These are phyloP conservation scores for Pangasius macronema DNA, from an alignment of 2,797 vertebrate species.

Conservation along the genomic window DNA sequence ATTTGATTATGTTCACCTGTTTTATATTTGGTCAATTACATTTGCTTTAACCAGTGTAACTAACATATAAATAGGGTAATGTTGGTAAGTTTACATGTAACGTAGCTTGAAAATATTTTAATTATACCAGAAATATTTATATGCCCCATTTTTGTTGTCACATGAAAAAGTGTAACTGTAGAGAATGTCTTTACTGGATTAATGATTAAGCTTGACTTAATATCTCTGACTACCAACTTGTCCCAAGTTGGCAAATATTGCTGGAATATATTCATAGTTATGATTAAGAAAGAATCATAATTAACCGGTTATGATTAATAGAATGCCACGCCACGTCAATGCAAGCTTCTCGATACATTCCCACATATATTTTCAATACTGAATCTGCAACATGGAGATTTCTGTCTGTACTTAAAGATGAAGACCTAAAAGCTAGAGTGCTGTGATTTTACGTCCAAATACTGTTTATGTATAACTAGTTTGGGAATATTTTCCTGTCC, in stretches of 20 bases:
- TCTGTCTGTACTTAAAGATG: constrained; percentile 83
- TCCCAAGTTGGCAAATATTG: constrained; percentile 66
- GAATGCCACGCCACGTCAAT: constrained; percentile 60
- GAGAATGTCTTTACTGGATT: constrained; percentile 22
- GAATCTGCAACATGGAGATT: constrained; percentile 76
- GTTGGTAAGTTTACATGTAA: constrained; percentile 33
- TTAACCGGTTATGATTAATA: constrained; percentile 46
- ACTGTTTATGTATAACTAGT: constrained; percentile 75
- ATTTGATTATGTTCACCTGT: constrained; percentile 1
- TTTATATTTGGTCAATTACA: constrained; percentile 2
- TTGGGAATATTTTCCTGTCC: constrained; percentile 71
- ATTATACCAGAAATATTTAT: constrained; percentile 36
- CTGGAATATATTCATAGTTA: constrained; percentile 59
- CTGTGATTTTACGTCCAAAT: constrained; percentile 78
- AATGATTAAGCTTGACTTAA: constrained; percentile 12
- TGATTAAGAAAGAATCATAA: constrained; percentile 16
- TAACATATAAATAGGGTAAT: constrained; percentile 6
- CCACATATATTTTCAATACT: constrained; percentile 70
- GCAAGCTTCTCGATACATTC: constrained; percentile 73
- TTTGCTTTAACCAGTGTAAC: constrained; percentile 30
- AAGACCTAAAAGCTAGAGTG: constrained; percentile 81
- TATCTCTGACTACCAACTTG: constrained; percentile 60
- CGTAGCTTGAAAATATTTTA: neutral
- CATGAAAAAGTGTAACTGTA: constrained; percentile 13
- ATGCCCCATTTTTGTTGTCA: constrained; percentile 37